phyloP scores from a whole-genome alignment of 2,797 vertebrate species.

The Pseudomugil tenellus region DNA sequence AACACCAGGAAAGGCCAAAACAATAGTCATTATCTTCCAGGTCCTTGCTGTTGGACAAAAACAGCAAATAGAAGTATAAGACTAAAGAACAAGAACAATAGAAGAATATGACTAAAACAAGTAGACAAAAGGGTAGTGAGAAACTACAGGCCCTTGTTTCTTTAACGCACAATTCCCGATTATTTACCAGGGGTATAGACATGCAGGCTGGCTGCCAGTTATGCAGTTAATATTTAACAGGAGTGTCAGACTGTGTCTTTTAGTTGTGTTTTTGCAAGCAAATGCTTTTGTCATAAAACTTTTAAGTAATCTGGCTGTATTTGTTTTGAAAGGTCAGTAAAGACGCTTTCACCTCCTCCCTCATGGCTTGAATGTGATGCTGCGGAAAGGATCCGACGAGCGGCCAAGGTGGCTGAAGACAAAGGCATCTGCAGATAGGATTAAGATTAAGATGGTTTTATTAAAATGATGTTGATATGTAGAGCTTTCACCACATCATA shows the following conservation, averaged over 20 bases:
- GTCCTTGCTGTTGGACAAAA: constrained; percentile 75
- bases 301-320: background rate
- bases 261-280: too few relatives aligned
- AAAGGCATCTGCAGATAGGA: constrained; percentile 65
- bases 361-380: constrained; percentile 76
- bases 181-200: background rate
- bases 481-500: background rate
- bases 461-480: background rate
- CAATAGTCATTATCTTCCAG: constrained; percentile 85
- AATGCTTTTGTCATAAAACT: background rate
- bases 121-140: background rate
- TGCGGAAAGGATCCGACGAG: constrained; percentile 73
- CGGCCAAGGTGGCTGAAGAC: constrained; percentile 59
- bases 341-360: constrained; percentile 73
- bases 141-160: background rate
- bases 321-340: background rate
- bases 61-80: background rate
- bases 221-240: constrained; percentile 54
- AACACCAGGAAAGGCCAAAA: constrained; percentile 86
- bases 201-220: constrained; percentile 23
- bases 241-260: background rate
- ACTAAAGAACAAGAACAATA: background rate
- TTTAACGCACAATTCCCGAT: background rate
- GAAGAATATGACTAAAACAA: background rate
- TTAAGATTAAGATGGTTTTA: background rate